Evolutionary conservation across 2,888 invertebrate species (phyloP).

Genomic region (Halictus ligatus): DNA sequence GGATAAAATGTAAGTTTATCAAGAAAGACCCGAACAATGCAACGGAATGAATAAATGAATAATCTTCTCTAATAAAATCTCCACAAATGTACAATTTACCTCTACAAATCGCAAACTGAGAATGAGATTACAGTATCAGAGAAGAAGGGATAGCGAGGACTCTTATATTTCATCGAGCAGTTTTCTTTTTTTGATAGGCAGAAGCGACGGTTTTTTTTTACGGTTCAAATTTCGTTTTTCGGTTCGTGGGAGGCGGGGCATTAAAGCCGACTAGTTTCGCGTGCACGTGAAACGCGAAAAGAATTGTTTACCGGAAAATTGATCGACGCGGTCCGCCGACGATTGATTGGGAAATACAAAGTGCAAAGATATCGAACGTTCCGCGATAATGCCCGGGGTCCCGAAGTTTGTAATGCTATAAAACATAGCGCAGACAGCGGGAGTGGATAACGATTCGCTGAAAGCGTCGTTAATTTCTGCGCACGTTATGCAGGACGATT

Average conservation of each 20-base stretch:
- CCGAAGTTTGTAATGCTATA: slow-evolving; percentile 59
- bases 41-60: too few species aligned
- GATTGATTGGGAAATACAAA: slow-evolving; percentile 60
- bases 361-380: slow-evolving; percentile 56
- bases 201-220: too few species aligned
- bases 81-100: too few species aligned
- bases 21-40: too few species aligned
- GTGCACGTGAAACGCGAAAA: slow-evolving; percentile 3
- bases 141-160: too few species aligned
- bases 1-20: too few species aligned
- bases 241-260: not conserved
- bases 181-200: too few species aligned
- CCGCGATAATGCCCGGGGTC: slow-evolving; percentile 50
- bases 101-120: too few species aligned
- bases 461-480: slow-evolving; percentile 63
- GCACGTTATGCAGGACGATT: slow-evolving; percentile 48
- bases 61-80: too few species aligned
- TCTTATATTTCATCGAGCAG: too few species aligned
- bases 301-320: slow-evolving; percentile 47
- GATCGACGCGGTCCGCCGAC: not conserved
- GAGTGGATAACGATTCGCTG: slow-evolving; percentile 61
- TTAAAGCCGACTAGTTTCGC: not conserved
- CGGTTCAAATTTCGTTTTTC: not conserved
- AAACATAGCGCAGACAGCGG: slow-evolving; percentile 53
- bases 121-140: too few species aligned